Conservation (phyloP, 2,113 vertebrate genomes). For the Cacatua alba region DNA sequence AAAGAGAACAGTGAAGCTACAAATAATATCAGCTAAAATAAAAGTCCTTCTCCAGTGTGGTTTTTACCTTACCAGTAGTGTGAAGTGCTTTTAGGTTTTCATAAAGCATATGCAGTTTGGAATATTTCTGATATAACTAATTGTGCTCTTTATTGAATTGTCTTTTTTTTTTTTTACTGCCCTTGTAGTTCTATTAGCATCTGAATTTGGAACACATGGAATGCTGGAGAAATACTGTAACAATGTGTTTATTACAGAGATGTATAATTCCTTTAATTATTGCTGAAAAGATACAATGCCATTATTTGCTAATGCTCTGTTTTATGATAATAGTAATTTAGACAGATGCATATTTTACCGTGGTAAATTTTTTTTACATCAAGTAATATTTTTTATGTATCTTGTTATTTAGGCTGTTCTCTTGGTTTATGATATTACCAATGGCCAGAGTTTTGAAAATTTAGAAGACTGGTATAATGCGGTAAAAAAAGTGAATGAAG, state of each 20-base stretch:
- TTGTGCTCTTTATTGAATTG: not conserved
- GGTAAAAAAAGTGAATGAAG: slow-evolving; percentile 94
- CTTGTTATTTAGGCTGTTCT: slow-evolving; percentile 86
- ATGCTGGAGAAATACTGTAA: not conserved
- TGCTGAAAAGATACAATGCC: not conserved
- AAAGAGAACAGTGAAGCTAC: not conserved
- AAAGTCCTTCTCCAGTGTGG: not conserved
- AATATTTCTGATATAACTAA: not conserved
- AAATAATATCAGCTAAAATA: not conserved
- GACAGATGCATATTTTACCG: not conserved
- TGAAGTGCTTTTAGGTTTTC: not conserved
- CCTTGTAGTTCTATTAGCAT: not conserved
- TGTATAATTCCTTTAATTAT: not conserved
- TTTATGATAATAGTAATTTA: not conserved
- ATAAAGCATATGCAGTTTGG: not conserved
- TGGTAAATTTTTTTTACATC: not conserved
- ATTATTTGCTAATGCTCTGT: not conserved
- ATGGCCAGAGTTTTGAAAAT: slow-evolving; percentile 98
- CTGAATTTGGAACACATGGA: not conserved
- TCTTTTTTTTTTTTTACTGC: not conserved
- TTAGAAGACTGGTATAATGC: slow-evolving; percentile 94
- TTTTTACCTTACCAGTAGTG: not conserved
- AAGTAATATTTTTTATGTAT: slow-evolving; percentile 25
- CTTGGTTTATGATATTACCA: slow-evolving; percentile 98
- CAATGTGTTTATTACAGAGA: not conserved